phyloP scores from a whole-genome alignment of 2,888 invertebrate species.

The Neoitamus cyanurus region DNA sequence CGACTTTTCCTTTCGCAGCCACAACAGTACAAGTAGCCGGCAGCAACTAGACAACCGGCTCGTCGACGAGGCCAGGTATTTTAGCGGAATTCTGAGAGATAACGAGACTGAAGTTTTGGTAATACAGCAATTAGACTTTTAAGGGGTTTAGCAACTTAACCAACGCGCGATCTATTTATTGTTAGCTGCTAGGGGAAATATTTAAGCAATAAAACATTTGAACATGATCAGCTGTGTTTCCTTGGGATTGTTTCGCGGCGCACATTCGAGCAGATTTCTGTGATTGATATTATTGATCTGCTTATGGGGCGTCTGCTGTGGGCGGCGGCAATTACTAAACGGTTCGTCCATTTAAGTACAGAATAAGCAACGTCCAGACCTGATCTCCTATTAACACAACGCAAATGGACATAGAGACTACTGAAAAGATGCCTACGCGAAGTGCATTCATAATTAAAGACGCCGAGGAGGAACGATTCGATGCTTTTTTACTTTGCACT shows the following conservation, averaged over 20 bases:
- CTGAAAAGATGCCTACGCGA: constrained; percentile 3
- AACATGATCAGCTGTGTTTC: not conserved
- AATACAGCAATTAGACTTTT: constrained; percentile 40
- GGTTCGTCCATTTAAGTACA: not conserved
- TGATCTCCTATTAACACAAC: not conserved
- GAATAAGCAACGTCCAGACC: not conserved
- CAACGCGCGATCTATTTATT: constrained; percentile 10
- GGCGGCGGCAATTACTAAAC: not conserved
- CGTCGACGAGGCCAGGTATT: constrained; percentile 7
- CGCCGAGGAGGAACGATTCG: not conserved
- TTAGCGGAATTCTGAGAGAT: constrained; percentile 44
- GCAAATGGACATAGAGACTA: not conserved
- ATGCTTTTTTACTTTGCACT: not conserved
- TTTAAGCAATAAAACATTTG: not conserved
- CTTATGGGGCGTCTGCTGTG: not conserved
- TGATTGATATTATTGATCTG: not conserved
- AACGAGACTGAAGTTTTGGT: constrained; percentile 48
- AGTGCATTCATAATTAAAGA: not conserved
- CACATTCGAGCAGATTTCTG: not conserved
- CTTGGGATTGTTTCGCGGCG: not conserved
- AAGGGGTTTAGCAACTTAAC: not conserved
- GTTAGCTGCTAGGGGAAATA: not conserved
- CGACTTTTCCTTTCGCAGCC: not conserved
- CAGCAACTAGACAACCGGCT: constrained; percentile 50
- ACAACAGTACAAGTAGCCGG: constrained; percentile 32